phyloP scores from a whole-genome alignment of 1,140 invertebrate species.

The Pseudobourletiella spinata region DNA sequence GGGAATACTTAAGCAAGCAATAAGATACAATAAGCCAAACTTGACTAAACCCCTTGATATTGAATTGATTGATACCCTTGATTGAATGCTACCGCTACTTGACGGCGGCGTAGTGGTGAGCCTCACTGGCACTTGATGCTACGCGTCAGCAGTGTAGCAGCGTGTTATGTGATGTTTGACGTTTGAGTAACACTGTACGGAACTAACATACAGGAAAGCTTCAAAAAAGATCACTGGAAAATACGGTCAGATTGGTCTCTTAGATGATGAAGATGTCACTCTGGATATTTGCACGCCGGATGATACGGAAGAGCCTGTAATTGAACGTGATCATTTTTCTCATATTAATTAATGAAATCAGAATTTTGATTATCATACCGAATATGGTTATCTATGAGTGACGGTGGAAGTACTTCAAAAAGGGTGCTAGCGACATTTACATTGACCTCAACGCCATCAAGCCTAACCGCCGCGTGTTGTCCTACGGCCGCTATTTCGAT shows the following conservation, averaged over 20 bases:
- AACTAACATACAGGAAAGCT: no score
- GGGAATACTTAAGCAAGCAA: no score
- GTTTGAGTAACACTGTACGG: no score
- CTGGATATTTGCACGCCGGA: conserved; percentile 45
- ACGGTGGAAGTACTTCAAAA: conserved; percentile 62
- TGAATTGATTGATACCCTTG: no score
- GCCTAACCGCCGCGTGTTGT: conserved; percentile 57
- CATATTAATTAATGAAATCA: neutral
- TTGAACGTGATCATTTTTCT: conserved; percentile 39
- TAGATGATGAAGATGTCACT: conserved; percentile 39
- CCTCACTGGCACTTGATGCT: no score
- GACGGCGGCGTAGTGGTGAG: no score
- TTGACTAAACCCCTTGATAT: no score
- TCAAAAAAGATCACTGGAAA: conserved; percentile 33
- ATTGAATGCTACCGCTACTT: no score
- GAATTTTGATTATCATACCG: neutral
- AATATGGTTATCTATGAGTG: no score
- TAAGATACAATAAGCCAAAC: no score
- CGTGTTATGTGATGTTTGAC: no score
- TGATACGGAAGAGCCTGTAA: conserved; percentile 44
- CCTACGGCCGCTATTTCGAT: conserved; percentile 64
- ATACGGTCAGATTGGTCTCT: conserved; percentile 35
- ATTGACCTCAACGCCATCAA: conserved; percentile 74
- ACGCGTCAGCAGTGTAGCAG: no score
- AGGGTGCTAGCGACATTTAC: conserved; percentile 52